A percentile compares a stretch with the other conserved stretches of the same genome.
Conservation (phyloP, 1,140 invertebrate genomes). For the Heliconius hermathena region DNA sequence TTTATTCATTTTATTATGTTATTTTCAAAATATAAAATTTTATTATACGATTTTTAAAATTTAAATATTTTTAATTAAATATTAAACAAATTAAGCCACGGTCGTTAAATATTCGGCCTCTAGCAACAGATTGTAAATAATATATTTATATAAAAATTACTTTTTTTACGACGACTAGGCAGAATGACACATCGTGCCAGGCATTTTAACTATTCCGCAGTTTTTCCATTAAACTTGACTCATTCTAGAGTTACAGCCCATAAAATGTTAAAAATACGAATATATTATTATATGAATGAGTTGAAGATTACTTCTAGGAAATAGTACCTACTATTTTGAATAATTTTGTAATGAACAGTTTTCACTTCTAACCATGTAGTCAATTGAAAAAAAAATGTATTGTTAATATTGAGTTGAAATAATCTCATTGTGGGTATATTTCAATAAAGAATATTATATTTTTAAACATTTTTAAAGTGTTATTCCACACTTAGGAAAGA, state of each 20-base stretch:
- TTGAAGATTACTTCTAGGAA: not conserved
- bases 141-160: not conserved
- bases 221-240: slow-evolving; percentile 6
- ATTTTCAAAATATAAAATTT: no score
- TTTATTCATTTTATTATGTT: no score
- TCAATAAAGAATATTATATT: no score
- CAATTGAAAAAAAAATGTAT: no score
- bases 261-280: slow-evolving; percentile 9
- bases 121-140: slow-evolving; percentile 4
- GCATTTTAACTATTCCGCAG: slow-evolving; percentile 7
- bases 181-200: slow-evolving; percentile 4
- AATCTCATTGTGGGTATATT: no score
- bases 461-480: no score
- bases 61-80: not conserved
- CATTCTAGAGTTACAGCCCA: slow-evolving; percentile 9
- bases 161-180: slow-evolving; percentile 2
- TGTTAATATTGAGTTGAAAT: no score
- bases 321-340: not conserved
- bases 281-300: not conserved
- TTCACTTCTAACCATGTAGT: no score
- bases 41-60: no score
- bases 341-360: not conserved
- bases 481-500: no score
- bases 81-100: not conserved
- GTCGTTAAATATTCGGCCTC: not conserved